These are phyloP conservation scores for Aplocera efformata DNA, from an alignment of 2,888 invertebrate species.

Conservation along the genomic window DNA sequence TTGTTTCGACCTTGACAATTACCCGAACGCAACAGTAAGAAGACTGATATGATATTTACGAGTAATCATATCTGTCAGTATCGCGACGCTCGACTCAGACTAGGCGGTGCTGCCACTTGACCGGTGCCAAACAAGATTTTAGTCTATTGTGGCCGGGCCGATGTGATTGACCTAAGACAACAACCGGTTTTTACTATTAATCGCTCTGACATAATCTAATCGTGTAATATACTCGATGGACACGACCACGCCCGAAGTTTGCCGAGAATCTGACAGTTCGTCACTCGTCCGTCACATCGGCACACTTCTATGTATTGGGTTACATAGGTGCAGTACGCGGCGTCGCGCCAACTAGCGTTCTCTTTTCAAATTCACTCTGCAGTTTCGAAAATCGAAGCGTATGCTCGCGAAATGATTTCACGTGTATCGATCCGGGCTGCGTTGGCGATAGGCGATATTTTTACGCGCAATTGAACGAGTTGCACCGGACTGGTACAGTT, in stretches of 20 bases:
- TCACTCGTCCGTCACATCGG: constrained; percentile 70
- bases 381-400: constrained; percentile 49
- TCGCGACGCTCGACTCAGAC: constrained; percentile 16
- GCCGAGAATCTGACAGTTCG: constrained; percentile 71
- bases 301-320: constrained; percentile 68
- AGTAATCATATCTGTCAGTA: constrained; percentile 19
- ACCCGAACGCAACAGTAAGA: not conserved
- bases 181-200: constrained; percentile 60
- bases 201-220: constrained; percentile 66
- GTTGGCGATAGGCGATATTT: constrained; percentile 43
- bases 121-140: constrained; percentile 38
- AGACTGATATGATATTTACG: constrained; percentile 8
- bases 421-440: constrained; percentile 39
- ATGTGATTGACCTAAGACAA: constrained; percentile 64
- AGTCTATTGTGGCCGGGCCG: constrained; percentile 31
- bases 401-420: constrained; percentile 43
- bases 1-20: not conserved
- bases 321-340: constrained; percentile 64
- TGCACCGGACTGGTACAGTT: constrained; percentile 45
- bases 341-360: constrained; percentile 62
- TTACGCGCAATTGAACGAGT: constrained; percentile 45
- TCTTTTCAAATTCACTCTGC: constrained; percentile 47
- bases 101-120: constrained; percentile 43
- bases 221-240: constrained; percentile 43
- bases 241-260: constrained; percentile 49